Percentiles rank a stretch among this genome's conserved stretches.
phyloP scores from a whole-genome alignment of 2,797 vertebrate species.

The Etheostoma perlongum region DNA sequence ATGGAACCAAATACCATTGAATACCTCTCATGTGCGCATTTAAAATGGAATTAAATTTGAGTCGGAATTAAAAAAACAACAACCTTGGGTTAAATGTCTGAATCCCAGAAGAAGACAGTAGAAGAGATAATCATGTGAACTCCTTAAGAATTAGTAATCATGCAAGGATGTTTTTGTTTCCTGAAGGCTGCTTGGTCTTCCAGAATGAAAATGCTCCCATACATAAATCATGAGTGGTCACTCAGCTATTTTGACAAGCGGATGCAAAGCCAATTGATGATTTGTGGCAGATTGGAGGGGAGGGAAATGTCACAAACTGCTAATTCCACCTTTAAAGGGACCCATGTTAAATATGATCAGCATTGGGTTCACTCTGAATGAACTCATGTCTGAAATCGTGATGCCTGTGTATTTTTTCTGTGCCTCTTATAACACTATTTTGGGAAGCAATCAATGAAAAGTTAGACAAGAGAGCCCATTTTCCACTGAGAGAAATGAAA shows the following conservation, averaged over 20 bases:
- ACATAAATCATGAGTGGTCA: conserved; percentile 50
- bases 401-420: conserved; percentile 23
- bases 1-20: conserved; percentile 35
- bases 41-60: conserved; percentile 13
- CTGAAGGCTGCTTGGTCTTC: conserved; percentile 31
- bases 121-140: conserved; percentile 23
- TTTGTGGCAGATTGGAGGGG: conserved; percentile 6
- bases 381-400: conserved; percentile 10
- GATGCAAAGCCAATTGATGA: conserved; percentile 24
- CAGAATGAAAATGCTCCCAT: conserved; percentile 36
- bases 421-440: conserved; percentile 51
- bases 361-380: conserved; percentile 1
- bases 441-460: conserved; percentile 60
- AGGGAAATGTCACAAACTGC: conserved; percentile 15
- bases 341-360: conserved; percentile 21
- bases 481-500: conserved; percentile 65
- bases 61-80: conserved; percentile 5
- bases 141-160: conserved; percentile 49
- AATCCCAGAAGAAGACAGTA: conserved; percentile 27
- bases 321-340: conserved; percentile 28
- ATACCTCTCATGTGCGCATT: conserved; percentile 16
- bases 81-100: conserved; percentile 5
- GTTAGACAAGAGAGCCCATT: conserved; percentile 51
- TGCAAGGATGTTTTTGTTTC: conserved; percentile 38
- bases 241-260: conserved; percentile 42